Evolutionary conservation across 1,140 invertebrate genomes (phyloP).

Genomic region (Heliconius nattereri): DNA sequence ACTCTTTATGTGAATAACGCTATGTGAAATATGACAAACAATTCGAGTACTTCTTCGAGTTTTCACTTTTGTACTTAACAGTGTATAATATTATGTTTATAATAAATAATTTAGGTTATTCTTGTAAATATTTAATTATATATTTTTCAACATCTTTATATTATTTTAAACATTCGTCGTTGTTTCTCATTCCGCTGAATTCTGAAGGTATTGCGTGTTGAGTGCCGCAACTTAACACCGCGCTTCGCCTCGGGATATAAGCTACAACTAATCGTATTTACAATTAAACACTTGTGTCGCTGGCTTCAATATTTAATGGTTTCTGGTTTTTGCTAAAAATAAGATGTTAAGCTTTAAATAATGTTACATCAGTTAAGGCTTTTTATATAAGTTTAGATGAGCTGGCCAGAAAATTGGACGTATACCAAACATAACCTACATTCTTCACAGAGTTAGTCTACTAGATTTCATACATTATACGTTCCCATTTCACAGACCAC

Average conservation of each 20-base stretch:
- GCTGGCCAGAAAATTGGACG: slow-evolving; percentile 13
- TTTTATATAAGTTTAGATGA: slow-evolving; percentile 13
- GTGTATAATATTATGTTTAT: neutral
- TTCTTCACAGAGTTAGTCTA: slow-evolving; percentile 12
- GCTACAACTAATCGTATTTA: too few species aligned
- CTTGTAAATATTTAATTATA: neutral
- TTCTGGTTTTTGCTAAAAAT: neutral
- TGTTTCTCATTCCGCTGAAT: too few species aligned
- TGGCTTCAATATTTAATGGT: neutral
- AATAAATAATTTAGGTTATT: neutral
- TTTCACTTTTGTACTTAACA: neutral
- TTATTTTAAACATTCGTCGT: too few species aligned
- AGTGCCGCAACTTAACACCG: accelerated
- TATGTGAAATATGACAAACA: slow-evolving; percentile 33
- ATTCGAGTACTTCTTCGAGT: slow-evolving; percentile 3
- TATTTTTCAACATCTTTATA: too few species aligned
- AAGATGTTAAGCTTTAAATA: neutral
- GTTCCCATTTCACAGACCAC: slow-evolving; percentile 13
- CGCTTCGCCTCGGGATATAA: too few species aligned
- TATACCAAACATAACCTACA: slow-evolving; percentile 12
- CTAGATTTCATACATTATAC: slow-evolving; percentile 11
- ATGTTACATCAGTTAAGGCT: neutral
- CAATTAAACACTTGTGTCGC: too few species aligned
- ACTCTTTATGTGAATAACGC: slow-evolving; percentile 36
- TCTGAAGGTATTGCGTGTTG: too few species aligned